Evolutionary conservation across 2,113 vertebrate species (phyloP), one percentile per base, ranked within the genome.

Genomic region (Grammomys surdaster): DNA sequence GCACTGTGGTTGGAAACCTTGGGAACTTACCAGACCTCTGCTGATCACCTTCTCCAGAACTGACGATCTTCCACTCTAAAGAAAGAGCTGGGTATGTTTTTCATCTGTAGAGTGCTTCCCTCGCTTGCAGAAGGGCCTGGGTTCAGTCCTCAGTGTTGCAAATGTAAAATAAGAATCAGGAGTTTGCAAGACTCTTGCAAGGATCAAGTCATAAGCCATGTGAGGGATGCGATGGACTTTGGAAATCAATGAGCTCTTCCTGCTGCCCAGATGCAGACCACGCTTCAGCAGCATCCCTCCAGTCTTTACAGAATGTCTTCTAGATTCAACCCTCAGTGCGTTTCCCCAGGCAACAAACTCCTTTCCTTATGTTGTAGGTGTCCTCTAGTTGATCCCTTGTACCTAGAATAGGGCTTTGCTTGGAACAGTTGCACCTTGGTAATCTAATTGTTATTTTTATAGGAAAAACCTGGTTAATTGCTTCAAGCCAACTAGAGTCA

Each of bases 401-500:
- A 14, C 36, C 73, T 26, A 54, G 46, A 73, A 20, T 24, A 19
- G 12, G 54, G 28, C 70, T 85, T 40, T 51, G 56, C 67, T 65
- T 26, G 3, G 73, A 24, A 14, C 0, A 56, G 28, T 22, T 46
- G 24, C 26, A 65, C 43, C 0, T 0, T 8, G 8, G n/a, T 75
- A 40, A 17, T 70, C 77, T 40, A 91, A 40, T 85, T 36, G 46
- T 76, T n/a, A 36, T 17, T 36, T 31, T 60, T 31, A 51, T 9
- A 4, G 43, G 54, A 65, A 88, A 96, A 67, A 19, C 46, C 46
- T 31, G 80, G 36, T 8, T 6, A 8, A 12, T 54, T 20, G n/a
- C 72, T 92, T 72, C 16, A 58, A 97, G 63, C 31, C 72, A 58
- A 73, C 69, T 28, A 51, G 89, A 51, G 40, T 43, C 51, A 78